phyloP scores from a whole-genome alignment of 2,888 invertebrate species.

The Thecophora atra region DNA sequence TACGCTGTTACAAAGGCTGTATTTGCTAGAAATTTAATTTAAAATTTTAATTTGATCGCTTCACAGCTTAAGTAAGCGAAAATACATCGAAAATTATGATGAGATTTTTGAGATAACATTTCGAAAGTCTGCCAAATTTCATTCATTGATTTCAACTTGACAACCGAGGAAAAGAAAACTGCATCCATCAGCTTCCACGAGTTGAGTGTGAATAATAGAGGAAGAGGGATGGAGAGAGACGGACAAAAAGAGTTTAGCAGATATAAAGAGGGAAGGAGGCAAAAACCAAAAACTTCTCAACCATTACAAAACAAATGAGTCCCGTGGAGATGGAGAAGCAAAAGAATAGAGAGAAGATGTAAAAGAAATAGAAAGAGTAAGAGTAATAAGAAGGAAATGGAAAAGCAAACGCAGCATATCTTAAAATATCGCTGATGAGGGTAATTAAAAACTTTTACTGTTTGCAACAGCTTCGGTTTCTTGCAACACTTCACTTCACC shows the following conservation, averaged over 20 bases:
- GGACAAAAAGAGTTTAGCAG: neutral
- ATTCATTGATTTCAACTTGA: neutral
- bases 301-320: too few species aligned
- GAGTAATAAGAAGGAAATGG: neutral
- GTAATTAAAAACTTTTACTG: constrained; percentile 35
- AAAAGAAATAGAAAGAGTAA: too few species aligned
- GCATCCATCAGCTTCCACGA: neutral
- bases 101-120: too few species aligned
- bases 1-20: too few species aligned
- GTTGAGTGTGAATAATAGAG: too few species aligned
- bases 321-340: neutral
- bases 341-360: neutral
- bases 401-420: constrained; percentile 23
- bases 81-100: too few species aligned
- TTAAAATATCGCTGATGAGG: constrained; percentile 28
- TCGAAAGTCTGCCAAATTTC: too few species aligned
- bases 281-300: neutral
- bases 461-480: constrained; percentile 6
- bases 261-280: neutral
- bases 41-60: too few species aligned
- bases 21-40: too few species aligned
- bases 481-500: too few species aligned
- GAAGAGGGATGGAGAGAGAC: too few species aligned
- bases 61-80: too few species aligned
- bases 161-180: neutral